Conservation (phyloP, 2,888 invertebrate genomes). For the Thysanoteuthis rhombus region DNA sequence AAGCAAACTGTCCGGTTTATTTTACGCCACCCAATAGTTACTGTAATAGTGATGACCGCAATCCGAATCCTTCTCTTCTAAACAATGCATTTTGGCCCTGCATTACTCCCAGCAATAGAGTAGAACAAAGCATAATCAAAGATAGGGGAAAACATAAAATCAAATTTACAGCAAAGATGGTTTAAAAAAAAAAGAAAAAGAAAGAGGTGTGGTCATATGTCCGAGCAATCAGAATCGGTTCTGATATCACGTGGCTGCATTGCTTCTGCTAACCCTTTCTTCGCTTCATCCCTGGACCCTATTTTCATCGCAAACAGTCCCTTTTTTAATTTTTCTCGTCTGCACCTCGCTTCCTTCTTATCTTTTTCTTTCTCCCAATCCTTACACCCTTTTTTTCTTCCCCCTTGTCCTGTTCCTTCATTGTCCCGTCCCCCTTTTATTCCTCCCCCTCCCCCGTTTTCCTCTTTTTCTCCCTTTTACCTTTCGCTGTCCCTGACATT, state of each 20-base stretch:
- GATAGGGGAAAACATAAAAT: background rate
- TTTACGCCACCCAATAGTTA: too few relatives aligned
- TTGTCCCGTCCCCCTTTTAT: background rate
- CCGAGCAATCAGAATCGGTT: background rate
- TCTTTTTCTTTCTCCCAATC: background rate
- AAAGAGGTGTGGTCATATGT: constrained; percentile 12
- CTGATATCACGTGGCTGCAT: background rate
- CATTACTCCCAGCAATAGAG: background rate
- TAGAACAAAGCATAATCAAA: background rate
- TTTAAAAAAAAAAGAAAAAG: background rate
- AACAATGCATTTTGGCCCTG: background rate
- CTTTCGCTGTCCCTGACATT: background rate
- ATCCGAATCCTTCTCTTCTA: background rate
- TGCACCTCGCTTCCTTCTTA: background rate
- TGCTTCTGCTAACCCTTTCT: background rate
- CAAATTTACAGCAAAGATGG: background rate
- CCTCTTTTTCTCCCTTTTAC: background rate
- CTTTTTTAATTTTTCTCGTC: background rate
- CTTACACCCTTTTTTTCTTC: background rate
- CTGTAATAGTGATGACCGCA: background rate
- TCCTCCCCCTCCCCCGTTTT: background rate
- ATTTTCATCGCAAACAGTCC: background rate
- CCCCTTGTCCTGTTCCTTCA: background rate
- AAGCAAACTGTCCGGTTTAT: too few relatives aligned
- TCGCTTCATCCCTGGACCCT: background rate